phyloP scores from a whole-genome alignment of 2,113 vertebrate species.

The Noctilio leporinus region DNA sequence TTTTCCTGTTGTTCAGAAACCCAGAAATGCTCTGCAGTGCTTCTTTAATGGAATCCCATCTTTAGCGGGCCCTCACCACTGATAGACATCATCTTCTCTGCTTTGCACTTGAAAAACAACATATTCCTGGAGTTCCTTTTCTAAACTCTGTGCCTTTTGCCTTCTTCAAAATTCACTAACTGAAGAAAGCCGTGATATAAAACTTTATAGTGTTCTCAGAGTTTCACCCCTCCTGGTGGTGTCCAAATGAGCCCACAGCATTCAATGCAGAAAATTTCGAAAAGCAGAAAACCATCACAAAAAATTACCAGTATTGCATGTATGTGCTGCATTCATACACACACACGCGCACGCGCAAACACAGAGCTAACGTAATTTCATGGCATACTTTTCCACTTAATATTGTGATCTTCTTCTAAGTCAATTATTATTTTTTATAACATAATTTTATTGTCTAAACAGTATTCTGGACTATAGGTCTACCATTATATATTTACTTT shows the following conservation, averaged over 20 bases:
- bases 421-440: background rate
- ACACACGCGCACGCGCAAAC: too few species aligned
- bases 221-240: background rate
- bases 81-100: background rate
- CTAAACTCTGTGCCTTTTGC: background rate
- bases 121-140: background rate
- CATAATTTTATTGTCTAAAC: background rate
- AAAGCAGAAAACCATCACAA: background rate
- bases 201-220: background rate
- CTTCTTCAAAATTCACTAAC: background rate
- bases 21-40: background rate
- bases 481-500: background rate
- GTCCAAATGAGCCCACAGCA: background rate
- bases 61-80: background rate
- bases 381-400: background rate
- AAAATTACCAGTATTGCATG: background rate
- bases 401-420: background rate
- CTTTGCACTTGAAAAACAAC: background rate
- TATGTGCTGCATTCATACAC: background rate
- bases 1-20: background rate
- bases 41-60: background rate
- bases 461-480: background rate
- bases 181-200: background rate
- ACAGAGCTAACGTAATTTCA: background rate
- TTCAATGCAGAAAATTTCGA: conserved; percentile 4